A percentile compares a stretch with the other conserved stretches of the same genome.
These are phyloP conservation scores for Axis porcinus DNA, from an alignment of 2,113 vertebrate genomes.

Conservation along the genomic window DNA sequence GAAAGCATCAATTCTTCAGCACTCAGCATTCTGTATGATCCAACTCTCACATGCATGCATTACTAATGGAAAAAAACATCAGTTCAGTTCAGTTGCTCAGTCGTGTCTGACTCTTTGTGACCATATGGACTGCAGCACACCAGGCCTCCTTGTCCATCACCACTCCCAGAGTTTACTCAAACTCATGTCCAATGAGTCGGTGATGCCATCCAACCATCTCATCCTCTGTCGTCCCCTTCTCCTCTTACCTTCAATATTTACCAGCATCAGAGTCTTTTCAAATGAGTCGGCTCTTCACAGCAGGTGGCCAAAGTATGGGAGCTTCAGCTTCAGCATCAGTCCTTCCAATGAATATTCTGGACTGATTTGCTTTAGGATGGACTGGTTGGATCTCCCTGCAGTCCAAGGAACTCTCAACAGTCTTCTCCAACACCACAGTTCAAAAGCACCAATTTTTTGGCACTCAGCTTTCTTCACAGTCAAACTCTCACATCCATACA, in stretches of 20 bases:
- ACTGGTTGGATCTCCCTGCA: not conserved
- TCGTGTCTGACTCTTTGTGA: not conserved
- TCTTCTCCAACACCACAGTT: not conserved
- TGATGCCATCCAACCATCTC: not conserved
- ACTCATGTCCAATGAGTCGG: not conserved
- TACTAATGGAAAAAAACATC: not conserved
- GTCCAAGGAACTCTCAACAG: not conserved
- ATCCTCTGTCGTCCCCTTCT: not conserved
- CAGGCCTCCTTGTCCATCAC: not conserved
- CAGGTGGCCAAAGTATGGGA: not conserved
- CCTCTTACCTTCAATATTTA: fast-evolving
- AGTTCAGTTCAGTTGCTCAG: not conserved
- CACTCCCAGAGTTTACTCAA: not conserved
- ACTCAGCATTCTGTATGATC: not conserved
- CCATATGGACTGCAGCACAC: fast-evolving
- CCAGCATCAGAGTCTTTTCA: not conserved
- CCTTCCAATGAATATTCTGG: not conserved
- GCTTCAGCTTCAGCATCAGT: not conserved
- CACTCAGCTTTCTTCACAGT: not conserved
- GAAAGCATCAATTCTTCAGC: not conserved
- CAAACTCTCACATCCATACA: not conserved
- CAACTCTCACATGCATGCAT: not conserved
- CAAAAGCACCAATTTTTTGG: not conserved
- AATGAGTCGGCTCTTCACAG: not conserved
- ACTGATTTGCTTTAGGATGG: not conserved